Conservation (phyloP, 2,888 invertebrate genomes). For the Drosophila formosana region DNA sequence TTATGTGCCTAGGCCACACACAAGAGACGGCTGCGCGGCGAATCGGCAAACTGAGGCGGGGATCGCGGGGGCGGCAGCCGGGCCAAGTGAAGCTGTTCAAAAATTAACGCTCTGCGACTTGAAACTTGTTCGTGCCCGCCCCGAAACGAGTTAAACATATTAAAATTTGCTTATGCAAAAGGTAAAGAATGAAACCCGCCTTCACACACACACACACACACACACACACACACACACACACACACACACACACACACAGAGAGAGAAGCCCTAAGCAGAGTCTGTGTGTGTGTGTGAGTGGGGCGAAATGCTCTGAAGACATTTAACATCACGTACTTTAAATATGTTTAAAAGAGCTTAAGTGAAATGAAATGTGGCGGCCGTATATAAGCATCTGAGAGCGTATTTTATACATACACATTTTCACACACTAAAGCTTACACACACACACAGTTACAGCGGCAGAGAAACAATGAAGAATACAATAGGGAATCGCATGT, state of each 20-base stretch:
- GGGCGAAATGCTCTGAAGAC: slow-evolving; percentile 67
- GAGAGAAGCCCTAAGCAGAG: neutral
- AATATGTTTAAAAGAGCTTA: slow-evolving; percentile 80
- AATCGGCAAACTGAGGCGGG: too few species aligned
- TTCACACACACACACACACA: slow-evolving; percentile 20
- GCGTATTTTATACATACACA: slow-evolving; percentile 25
- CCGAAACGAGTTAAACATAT: slow-evolving; percentile 81
- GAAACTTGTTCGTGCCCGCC: slow-evolving; percentile 32
- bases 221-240: slow-evolving; percentile 21
- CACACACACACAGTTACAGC: slow-evolving; percentile 12
- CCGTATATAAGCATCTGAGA: slow-evolving; percentile 18
- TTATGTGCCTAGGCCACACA: slow-evolving; percentile 73
- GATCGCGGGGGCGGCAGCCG: neutral
- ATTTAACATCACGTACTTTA: slow-evolving; percentile 78
- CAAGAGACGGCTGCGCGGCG: neutral
- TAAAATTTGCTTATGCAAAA: slow-evolving; percentile 78
- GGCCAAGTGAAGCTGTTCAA: slow-evolving; percentile 55
- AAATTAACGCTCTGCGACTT: slow-evolving; percentile 69
- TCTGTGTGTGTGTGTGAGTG: slow-evolving; percentile 13
- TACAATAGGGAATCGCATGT: slow-evolving; percentile 36
- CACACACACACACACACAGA: slow-evolving; percentile 21
- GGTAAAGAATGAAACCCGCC: slow-evolving; percentile 47
- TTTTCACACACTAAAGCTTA: slow-evolving; percentile 22
- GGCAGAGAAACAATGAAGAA: neutral
- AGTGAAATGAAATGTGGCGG: slow-evolving; percentile 70